Evolutionary conservation across 2,888 invertebrate species (phyloP).

Genomic region (Vandiemenella viatica): DNA sequence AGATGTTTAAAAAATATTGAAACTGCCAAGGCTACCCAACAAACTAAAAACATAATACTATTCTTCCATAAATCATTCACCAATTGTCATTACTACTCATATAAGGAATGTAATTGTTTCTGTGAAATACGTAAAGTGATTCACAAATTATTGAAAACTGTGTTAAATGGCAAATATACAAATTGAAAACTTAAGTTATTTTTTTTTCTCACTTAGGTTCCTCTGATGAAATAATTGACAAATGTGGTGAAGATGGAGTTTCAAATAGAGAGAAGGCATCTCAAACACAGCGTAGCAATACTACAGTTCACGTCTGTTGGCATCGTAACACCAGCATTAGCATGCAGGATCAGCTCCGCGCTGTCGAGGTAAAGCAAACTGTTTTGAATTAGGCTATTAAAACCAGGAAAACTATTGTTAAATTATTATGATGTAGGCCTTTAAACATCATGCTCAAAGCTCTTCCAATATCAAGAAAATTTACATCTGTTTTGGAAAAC

Average conservation of each 20-base stretch:
- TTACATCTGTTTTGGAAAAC: not conserved
- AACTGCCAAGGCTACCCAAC: no score
- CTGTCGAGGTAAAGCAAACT: constrained; percentile 48
- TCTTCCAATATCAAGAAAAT: not conserved
- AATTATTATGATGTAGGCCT: no score
- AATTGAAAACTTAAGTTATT: no score
- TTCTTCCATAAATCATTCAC: no score
- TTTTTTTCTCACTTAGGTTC: constrained; percentile 36
- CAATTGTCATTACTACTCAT: no score
- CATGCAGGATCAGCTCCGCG: constrained; percentile 55
- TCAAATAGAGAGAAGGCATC: constrained; percentile 27
- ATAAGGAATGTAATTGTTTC: no score
- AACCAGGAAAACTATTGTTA: not conserved
- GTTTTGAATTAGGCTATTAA: not conserved
- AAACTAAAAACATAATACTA: no score
- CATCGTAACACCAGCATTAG: constrained; percentile 77
- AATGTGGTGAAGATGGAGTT: constrained; percentile 30
- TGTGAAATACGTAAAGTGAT: no score
- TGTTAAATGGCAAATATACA: no score
- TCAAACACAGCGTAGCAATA: constrained; percentile 54
- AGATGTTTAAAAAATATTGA: no score
- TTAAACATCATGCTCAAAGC: no score
- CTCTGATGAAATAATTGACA: constrained; percentile 55
- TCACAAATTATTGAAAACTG: no score
- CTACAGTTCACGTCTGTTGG: constrained; percentile 93